Evolutionary conservation across 2,113 vertebrate genomes (phyloP), one percentile per base, ranked within the genome.

Genomic region (Elephantulus edwardii): DNA sequence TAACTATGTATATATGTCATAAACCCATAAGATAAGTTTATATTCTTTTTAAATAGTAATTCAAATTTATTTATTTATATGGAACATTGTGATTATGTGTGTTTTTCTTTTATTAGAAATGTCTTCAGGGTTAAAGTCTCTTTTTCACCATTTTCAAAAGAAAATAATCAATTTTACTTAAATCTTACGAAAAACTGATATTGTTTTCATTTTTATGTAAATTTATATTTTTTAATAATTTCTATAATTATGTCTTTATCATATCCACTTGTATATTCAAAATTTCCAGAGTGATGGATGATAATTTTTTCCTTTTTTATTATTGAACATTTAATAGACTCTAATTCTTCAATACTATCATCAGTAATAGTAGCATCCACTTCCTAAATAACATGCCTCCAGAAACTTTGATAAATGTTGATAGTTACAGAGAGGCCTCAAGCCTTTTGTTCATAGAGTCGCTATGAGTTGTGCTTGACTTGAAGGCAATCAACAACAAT

Each of bases 41-140:
- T 6, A 56, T n/a, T 77, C 71, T 80, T 91, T 86, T 89, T 75
- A 8, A 50, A 80, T 20, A 89, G 75, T 90, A 30, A n/a, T 85
- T 77, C 50, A 72, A n/a, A n/a, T n/a, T n/a, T 85, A 86, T 82
- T 60, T 72, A 78, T 77, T 85, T 91, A 88, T 26, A 76, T 35
- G 82, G 52, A 92, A 92, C 52, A 16, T 76, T 71, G 10, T 68
- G 40, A 81, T 66, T 83, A 38, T 8, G 38, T 83, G 10, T n/a
- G 60, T 58, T 88, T 88, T 90, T 83, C 56, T 92, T 90, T 64
- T 35, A 30, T 70, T 60, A 87, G 16, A 62, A 92, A 87, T 50
- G 5, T 71, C 33, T 83, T 83, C 28, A 80, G 17, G 42, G 19
- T 92, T 83, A 80, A 90, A 84, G 76, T 38, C 64, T 58, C 50